These are phyloP conservation scores for Mormyrops boulengeri DNA, from an alignment of 2,797 vertebrate species.

Conservation along the genomic window DNA sequence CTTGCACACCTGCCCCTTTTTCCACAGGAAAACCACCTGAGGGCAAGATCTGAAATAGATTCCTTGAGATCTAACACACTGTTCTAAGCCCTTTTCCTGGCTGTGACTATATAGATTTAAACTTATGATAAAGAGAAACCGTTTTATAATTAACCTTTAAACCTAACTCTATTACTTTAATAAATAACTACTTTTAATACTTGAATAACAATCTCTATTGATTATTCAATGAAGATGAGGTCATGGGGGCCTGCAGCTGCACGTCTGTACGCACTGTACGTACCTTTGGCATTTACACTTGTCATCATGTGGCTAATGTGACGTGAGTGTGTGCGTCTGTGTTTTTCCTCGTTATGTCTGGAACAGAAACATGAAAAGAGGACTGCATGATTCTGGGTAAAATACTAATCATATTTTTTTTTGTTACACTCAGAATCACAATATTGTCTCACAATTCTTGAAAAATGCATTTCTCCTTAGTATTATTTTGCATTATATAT, in stretches of 20 bases:
- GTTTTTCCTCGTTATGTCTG: not conserved
- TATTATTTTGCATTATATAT: not conserved
- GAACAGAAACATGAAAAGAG: not conserved
- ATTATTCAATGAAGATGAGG: not conserved
- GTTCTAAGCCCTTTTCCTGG: not conserved
- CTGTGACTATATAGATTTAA: not conserved
- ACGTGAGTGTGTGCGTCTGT: not conserved
- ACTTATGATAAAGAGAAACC: not conserved
- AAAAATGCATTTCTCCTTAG: not conserved
- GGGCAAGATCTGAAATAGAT: not conserved
- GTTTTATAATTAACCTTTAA: not conserved
- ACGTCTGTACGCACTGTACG: not conserved
- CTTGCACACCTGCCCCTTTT: not conserved
- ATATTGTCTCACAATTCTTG: not conserved
- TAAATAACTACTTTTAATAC: not conserved
- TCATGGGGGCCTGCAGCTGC: not conserved
- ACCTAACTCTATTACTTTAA: not conserved
- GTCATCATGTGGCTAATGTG: not conserved
- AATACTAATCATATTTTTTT: not conserved
- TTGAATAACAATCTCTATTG: not conserved
- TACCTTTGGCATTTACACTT: not conserved
- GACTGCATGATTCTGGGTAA: not conserved
- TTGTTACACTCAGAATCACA: not conserved
- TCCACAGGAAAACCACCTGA: constrained; percentile 12
- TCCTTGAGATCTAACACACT: not conserved